Base-by-base conservation (phyloP, 2,888 invertebrate genomes). In the Ornithoptera priamus region DNA sequence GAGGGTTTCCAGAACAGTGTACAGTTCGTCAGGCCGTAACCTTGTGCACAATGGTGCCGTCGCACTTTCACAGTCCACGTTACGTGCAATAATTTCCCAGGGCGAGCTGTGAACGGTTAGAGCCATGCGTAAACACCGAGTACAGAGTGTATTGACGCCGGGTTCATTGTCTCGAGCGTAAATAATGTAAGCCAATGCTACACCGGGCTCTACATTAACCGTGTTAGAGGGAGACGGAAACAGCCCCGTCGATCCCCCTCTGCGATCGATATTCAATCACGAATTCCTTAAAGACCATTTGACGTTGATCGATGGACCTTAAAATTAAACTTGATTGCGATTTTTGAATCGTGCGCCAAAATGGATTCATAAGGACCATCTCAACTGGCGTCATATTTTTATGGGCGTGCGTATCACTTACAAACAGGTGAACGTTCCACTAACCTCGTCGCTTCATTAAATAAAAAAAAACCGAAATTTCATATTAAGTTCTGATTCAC, bases 121-220 rank as follows among this genome's bases (percentile, higher is more conserved):
- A 39, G 60, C 62, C 62, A 46, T 42, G 56, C 61, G 57, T 59
- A 42, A 46, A 50, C 53, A 42, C 22, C 39, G 53, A 56, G 30
- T 46, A 50, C 58, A 39, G 63, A 62, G 70, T 69, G 62, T 70
- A 71, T 72, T 72, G 72, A 75, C 72, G 70, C 65, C 53, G 74
- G 68, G 77, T 75, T 77, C 77, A 74, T 76, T 78, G 79, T 76
- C 72, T 77, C 69, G 66, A 70, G 72, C 73, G 74, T 75, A 75
- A 77, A 77, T 74, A 76, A 65, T 68, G 71, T 24, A 60, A 59
- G 53, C 39, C 50, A 24, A 17, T 60, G 57, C 8, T 15, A n/a
- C 20, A 20, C 18, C n/a, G 7, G n/a, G 56, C 56, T n/a, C 18
- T 18, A 18, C 57, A 1, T 20, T n/a, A 5, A 20, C 57, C 10